phyloP scores from a whole-genome alignment of 2,113 vertebrate species.

The Microcebus lehilahytsara region DNA sequence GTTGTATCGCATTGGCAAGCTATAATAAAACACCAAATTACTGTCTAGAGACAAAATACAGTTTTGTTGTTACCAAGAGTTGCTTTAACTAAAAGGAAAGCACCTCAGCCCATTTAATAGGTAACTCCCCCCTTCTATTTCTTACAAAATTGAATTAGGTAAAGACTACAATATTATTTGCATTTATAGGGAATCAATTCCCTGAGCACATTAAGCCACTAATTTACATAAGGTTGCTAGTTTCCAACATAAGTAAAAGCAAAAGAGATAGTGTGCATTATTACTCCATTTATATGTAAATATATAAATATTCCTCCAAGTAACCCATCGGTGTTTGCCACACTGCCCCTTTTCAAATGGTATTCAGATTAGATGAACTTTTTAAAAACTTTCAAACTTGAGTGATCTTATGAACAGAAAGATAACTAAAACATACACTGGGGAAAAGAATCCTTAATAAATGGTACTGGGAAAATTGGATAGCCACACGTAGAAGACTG shows the following conservation, averaged over 20 bases:
- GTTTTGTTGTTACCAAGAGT: slow-evolving; percentile 44
- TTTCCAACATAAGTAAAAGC: slow-evolving; percentile 44
- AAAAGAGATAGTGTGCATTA: slow-evolving; percentile 17
- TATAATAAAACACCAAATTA: slow-evolving; percentile 37
- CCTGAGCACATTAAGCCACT: slow-evolving; percentile 28
- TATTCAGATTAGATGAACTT: not conserved
- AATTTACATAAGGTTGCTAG: slow-evolving; percentile 57
- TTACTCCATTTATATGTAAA: slow-evolving; percentile 36
- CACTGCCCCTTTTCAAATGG: not conserved
- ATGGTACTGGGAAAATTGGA: no score
- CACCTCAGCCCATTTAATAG: not conserved
- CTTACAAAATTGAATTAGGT: slow-evolving; percentile 48
- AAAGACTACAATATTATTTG: slow-evolving; percentile 40
- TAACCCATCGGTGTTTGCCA: not conserved
- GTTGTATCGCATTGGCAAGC: slow-evolving; percentile 45
- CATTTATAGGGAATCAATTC: slow-evolving; percentile 54
- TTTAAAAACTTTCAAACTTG: not conserved
- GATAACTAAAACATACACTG: not conserved
- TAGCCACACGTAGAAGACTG: no score
- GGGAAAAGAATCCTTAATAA: no score
- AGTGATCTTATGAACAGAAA: not conserved
- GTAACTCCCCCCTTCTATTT: not conserved
- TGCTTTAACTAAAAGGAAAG: slow-evolving; percentile 53
- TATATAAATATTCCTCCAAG: not conserved
- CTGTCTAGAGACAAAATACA: slow-evolving; percentile 47